Percentiles rank a stretch among this genome's conserved stretches.
These are phyloP conservation scores for Urophycis tenuis DNA, from an alignment of 2,797 vertebrate species.

Conservation along the genomic window DNA sequence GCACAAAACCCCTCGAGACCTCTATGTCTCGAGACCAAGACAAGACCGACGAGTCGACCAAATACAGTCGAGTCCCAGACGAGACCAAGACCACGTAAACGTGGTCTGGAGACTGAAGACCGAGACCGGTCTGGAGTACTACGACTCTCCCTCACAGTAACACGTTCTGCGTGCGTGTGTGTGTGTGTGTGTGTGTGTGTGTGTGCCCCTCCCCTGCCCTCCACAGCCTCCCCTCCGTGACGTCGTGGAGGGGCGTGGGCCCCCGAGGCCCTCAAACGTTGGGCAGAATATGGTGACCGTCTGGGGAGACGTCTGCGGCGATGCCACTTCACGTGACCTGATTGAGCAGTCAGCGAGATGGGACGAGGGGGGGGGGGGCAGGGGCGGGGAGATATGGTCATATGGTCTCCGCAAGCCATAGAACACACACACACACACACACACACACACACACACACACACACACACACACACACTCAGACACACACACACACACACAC, in stretches of 20 bases:
- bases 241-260: conserved; percentile 24
- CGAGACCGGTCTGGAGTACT: too few species aligned
- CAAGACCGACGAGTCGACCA: too few species aligned
- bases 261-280: conserved; percentile 48
- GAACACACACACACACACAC: conserved; percentile 19
- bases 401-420: conserved; percentile 45
- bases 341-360: conserved; percentile 61
- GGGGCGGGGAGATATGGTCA: conserved; percentile 49
- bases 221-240: conserved; percentile 6
- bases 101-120: too few species aligned
- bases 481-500: conserved; percentile 22
- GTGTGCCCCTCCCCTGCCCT: not conserved
- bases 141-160: too few species aligned
- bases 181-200: too few species aligned
- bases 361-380: conserved; percentile 20
- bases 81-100: too few species aligned
- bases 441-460: conserved; percentile 19
- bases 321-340: conserved; percentile 68
- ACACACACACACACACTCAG: conserved; percentile 14
- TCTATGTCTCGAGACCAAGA: too few species aligned
- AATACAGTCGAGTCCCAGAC: too few species aligned
- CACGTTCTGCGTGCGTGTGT: too few species aligned
- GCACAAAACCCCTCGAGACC: too few species aligned
- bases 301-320: conserved; percentile 50
- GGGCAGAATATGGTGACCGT: conserved; percentile 55